Percentiles rank a stretch among this genome's conserved stretches.
phyloP scores from a whole-genome alignment of 2,888 invertebrate species.

The Pediacus dermestoides region DNA sequence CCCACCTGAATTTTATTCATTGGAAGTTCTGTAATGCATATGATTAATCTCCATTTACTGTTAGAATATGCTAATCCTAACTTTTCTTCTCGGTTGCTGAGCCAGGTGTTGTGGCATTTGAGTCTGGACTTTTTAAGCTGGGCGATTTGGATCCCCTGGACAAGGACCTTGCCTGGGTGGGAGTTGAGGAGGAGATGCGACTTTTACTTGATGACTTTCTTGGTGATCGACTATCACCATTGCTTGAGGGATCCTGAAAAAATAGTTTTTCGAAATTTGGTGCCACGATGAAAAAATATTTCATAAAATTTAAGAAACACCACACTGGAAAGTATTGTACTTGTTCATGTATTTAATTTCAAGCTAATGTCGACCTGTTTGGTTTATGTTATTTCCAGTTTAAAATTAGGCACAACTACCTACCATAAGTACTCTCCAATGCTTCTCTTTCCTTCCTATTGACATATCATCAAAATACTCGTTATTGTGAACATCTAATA shows the following conservation, averaged over 20 bases:
- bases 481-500: too few species aligned
- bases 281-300: too few species aligned
- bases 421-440: too few species aligned
- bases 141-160: conserved; percentile 51
- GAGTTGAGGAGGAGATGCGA: conserved; percentile 42
- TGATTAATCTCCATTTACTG: conserved; percentile 2
- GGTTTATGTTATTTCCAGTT: too few species aligned
- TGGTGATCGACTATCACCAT: conserved; percentile 69
- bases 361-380: too few species aligned
- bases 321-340: not conserved
- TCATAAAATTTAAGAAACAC: conserved; percentile 4
- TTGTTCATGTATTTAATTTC: too few species aligned
- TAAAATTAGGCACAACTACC: too few species aligned
- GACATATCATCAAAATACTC: too few species aligned
- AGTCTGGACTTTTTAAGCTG: conserved; percentile 71
- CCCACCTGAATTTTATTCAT: conserved; percentile 94
- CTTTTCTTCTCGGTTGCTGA: conserved; percentile 67
- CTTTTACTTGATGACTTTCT: conserved; percentile 63
- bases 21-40: conserved; percentile 63
- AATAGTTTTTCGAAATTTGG: too few species aligned
- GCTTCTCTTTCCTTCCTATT: too few species aligned
- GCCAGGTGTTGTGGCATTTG: conserved; percentile 49
- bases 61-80: conserved; percentile 44
- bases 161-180: conserved; percentile 47
- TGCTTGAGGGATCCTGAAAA: conserved; percentile 49